phyloP scores from a whole-genome alignment of 2,888 invertebrate genomes.

The Muscina levida region DNA sequence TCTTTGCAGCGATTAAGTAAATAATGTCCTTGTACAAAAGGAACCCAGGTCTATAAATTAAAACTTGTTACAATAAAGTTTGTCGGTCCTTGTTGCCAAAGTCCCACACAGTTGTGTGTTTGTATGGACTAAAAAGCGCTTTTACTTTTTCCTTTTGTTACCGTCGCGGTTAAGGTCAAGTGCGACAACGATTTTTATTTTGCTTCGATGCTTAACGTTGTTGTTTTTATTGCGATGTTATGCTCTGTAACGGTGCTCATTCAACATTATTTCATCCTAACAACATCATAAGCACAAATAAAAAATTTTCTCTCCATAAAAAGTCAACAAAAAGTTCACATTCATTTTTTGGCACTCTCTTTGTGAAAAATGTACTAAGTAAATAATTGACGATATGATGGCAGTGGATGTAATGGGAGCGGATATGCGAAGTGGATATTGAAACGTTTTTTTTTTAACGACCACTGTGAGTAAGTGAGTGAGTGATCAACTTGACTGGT shows the following conservation, averaged over 20 bases:
- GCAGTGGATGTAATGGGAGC: neutral
- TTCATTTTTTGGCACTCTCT: neutral
- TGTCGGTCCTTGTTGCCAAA: neutral
- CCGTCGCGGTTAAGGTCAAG: constrained; percentile 42
- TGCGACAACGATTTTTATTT: constrained; percentile 8
- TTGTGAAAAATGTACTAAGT: neutral
- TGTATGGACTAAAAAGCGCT: constrained; percentile 1
- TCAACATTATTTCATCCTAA: neutral
- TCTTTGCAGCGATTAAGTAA: constrained; percentile 46
- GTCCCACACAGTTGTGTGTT: neutral
- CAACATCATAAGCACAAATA: neutral
- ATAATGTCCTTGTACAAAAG: constrained; percentile 48
- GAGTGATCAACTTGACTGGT: too few relatives aligned
- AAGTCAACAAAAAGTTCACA: neutral
- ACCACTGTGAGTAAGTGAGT: too few relatives aligned
- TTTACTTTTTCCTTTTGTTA: constrained; percentile 16
- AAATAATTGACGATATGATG: neutral
- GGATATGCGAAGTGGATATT: too few relatives aligned
- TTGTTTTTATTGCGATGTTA: too few relatives aligned
- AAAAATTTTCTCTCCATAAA: neutral
- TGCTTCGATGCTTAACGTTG: neutral
- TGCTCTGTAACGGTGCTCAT: too few relatives aligned
- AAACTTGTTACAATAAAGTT: constrained; percentile 40
- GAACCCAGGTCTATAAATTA: constrained; percentile 37
- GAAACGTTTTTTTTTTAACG: too few relatives aligned